A percentile compares a stretch with the other conserved stretches of the same genome.
These are phyloP conservation scores for Carcinoscorpius rotundicauda DNA, from an alignment of 1,140 invertebrate species.

Conservation along the genomic window DNA sequence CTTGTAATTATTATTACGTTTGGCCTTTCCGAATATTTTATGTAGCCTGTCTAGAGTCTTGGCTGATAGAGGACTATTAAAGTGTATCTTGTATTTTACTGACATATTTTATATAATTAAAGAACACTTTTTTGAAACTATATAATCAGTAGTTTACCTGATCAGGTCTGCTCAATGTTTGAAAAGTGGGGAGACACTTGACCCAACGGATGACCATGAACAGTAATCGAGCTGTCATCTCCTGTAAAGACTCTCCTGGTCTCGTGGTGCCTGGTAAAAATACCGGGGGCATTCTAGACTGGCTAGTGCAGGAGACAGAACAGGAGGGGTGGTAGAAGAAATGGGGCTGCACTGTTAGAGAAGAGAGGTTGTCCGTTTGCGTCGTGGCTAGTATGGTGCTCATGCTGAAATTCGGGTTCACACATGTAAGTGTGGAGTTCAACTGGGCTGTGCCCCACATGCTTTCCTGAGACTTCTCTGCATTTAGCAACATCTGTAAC, in stretches of 20 bases:
- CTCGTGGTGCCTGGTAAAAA: not conserved
- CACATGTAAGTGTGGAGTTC: too few relatives aligned
- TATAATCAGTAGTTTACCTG: slow-evolving; percentile 38
- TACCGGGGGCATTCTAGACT: not conserved
- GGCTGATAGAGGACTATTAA: too few relatives aligned
- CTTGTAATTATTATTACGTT: too few relatives aligned
- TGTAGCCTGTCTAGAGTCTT: too few relatives aligned
- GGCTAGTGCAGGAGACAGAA: not conserved
- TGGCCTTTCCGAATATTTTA: too few relatives aligned
- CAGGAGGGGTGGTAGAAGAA: not conserved
- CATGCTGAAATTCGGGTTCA: too few relatives aligned
- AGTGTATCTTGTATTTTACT: too few relatives aligned
- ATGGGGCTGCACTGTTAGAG: not conserved
- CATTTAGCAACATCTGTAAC: slow-evolving; percentile 61
- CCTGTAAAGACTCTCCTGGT: slow-evolving; percentile 41
- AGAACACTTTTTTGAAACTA: too few relatives aligned
- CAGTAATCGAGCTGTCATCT: slow-evolving; percentile 73
- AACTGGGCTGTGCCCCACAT: slow-evolving; percentile 45
- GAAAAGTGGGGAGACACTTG: slow-evolving; percentile 74
- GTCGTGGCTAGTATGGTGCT: too few relatives aligned
- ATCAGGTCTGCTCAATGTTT: slow-evolving; percentile 67
- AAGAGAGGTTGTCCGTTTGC: too few relatives aligned
- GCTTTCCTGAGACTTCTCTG: slow-evolving; percentile 73
- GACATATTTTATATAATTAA: too few relatives aligned
- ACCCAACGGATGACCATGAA: slow-evolving; percentile 91